These are phyloP conservation scores for Polypterus senegalus DNA, from an alignment of 2,113 vertebrate species.

Conservation along the genomic window DNA sequence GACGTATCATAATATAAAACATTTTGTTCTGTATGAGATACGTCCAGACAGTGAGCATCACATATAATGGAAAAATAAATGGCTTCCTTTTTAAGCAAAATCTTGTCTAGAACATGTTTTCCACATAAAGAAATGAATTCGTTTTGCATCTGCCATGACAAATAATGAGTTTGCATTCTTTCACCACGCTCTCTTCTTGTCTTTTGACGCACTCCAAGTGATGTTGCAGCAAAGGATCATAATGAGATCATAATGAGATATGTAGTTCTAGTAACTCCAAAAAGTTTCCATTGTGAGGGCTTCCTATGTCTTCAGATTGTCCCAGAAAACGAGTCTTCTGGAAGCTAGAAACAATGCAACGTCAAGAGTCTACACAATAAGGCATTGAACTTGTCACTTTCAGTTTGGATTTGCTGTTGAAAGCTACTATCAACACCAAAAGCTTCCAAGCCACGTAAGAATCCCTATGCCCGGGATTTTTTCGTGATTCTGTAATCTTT, in stretches of 20 bases:
- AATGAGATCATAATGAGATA: too few relatives aligned
- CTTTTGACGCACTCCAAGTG: conserved; percentile 16
- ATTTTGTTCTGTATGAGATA: conserved; percentile 15
- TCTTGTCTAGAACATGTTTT: conserved; percentile 11
- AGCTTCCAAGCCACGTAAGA: conserved; percentile 14
- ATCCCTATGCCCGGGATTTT: conserved; percentile 11
- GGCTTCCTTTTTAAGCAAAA: conserved; percentile 5
- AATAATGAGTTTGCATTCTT: conserved; percentile 11
- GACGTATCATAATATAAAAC: conserved; percentile 8
- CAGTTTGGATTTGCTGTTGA: conserved; percentile 13
- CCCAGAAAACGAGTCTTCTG: conserved; percentile 17
- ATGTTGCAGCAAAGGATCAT: conserved; percentile 13
- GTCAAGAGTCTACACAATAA: conserved; percentile 11
- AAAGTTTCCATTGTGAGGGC: conserved; percentile 16
- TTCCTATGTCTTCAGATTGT: conserved; percentile 8
- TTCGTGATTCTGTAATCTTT: conserved; percentile 12
- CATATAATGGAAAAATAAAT: conserved; percentile 15
- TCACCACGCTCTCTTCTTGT: conserved; percentile 9
- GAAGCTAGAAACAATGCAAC: conserved; percentile 15
- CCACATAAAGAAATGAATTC: conserved; percentile 14
- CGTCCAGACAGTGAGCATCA: conserved; percentile 14
- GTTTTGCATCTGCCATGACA: conserved; percentile 12
- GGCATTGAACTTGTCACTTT: conserved; percentile 8
- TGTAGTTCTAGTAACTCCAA: conserved; percentile 9
- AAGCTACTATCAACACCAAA: conserved; percentile 10